Conservation (phyloP, 92 coral and sea anemone species). For the Heliopora coerulea region DNA sequence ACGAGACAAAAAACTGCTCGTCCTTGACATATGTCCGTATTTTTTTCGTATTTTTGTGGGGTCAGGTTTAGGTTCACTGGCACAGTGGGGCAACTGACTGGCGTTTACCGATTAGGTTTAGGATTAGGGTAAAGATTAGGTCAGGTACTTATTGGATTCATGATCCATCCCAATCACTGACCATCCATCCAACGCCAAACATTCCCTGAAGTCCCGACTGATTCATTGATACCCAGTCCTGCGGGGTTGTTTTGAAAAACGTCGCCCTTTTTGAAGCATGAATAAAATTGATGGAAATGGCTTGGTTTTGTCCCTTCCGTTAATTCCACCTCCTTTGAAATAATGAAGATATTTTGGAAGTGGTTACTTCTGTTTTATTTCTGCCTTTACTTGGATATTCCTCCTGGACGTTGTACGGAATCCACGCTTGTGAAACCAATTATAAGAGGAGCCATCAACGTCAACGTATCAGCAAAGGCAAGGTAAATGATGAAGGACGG, state of each 20-base stretch:
- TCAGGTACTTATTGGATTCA: no score
- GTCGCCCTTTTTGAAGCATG: neutral
- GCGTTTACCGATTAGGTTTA: no score
- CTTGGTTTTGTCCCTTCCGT: neutral
- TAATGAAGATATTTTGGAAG: constrained; percentile 15
- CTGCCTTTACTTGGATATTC: neutral
- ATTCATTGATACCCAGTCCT: no score
- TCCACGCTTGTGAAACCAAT: neutral
- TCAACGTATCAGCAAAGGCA: constrained; percentile 6
- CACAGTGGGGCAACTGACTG: no score
- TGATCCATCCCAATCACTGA: no score
- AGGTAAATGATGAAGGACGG: neutral
- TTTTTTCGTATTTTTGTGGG: no score
- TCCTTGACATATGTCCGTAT: no score
- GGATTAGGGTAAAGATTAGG: no score
- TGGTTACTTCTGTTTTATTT: neutral
- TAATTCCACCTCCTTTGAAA: neutral
- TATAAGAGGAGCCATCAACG: neutral
- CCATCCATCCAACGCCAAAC: no score
- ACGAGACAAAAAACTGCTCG: no score
- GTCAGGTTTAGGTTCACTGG: no score
- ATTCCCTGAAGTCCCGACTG: no score
- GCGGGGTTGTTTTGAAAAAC: neutral
- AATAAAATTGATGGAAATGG: neutral
- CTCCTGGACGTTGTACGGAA: neutral